Evolutionary conservation across 2,888 invertebrate genomes (phyloP).

Genomic region (Strigamia crassipes): DNA sequence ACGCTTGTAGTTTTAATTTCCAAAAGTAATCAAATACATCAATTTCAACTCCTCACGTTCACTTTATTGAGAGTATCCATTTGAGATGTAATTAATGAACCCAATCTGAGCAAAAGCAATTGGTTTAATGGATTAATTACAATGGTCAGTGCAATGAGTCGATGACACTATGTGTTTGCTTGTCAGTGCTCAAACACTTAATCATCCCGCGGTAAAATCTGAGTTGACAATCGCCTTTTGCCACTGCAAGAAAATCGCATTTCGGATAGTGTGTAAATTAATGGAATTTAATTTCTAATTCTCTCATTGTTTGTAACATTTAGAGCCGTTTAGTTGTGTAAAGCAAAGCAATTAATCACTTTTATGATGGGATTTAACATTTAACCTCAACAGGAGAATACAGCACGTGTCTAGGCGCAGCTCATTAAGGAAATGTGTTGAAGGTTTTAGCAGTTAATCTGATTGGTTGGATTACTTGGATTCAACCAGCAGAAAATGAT

Average conservation of each 20-base stretch:
- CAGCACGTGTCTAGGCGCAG: too few relatives aligned
- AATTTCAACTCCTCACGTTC: background rate
- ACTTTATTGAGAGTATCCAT: background rate
- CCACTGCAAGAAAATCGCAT: background rate
- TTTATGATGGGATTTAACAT: too few relatives aligned
- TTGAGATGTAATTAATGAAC: background rate
- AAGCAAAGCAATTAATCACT: too few relatives aligned
- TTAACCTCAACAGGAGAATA: too few relatives aligned
- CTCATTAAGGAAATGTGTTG: too few relatives aligned
- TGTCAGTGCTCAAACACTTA: background rate
- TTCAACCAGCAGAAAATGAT: too few relatives aligned
- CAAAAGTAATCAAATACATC: background rate
- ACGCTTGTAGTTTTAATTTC: background rate
- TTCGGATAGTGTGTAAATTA: too few relatives aligned
- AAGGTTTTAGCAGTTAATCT: too few relatives aligned
- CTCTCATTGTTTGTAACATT: too few relatives aligned
- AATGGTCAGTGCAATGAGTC: background rate
- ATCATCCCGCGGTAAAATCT: background rate
- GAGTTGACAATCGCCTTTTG: background rate
- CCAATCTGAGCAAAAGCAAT: background rate
- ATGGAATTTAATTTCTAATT: too few relatives aligned
- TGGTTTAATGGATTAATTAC: slow-evolving; percentile 2
- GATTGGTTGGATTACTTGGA: too few relatives aligned
- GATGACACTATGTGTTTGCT: slow-evolving; percentile 24
- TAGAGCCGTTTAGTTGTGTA: too few relatives aligned